Percentiles rank a stretch among this genome's conserved stretches.
phyloP scores from a whole-genome alignment of 1,140 invertebrate genomes.

The Euura lappo region DNA sequence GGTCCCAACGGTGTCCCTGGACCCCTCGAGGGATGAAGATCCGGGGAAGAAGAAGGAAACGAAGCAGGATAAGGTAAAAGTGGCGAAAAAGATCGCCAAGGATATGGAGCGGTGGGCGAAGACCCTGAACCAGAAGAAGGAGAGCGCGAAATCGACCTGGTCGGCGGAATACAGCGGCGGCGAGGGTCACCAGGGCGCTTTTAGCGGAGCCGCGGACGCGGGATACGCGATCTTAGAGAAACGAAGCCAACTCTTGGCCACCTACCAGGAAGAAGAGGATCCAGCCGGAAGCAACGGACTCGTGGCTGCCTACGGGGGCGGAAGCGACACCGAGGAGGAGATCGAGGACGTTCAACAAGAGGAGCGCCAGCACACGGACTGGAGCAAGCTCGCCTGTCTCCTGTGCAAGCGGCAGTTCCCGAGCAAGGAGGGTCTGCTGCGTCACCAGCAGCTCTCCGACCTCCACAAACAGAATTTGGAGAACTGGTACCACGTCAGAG shows the following conservation, averaged over 20 bases:
- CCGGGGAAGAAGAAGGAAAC: slow-evolving; percentile 63
- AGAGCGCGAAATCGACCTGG: slow-evolving; percentile 74
- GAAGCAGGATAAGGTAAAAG: slow-evolving; percentile 92
- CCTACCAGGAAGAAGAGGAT: slow-evolving; percentile 56
- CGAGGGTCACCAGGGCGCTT: slow-evolving; percentile 52
- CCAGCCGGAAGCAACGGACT: slow-evolving; percentile 58
- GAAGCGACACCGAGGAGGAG: slow-evolving; percentile 72
- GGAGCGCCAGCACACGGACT: slow-evolving; percentile 77
- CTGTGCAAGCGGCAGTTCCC: slow-evolving; percentile 96
- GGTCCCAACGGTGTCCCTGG: slow-evolving; percentile 57
- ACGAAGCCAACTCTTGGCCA: slow-evolving; percentile 52
- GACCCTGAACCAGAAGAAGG: slow-evolving; percentile 96
- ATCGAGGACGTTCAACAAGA: slow-evolving; percentile 66
- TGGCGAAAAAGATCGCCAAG: slow-evolving; percentile 97
- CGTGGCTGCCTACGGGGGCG: slow-evolving; percentile 80
- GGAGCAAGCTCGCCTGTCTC: slow-evolving; percentile 89
- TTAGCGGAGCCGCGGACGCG: slow-evolving; percentile 83
- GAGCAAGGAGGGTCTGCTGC: slow-evolving; percentile 84
- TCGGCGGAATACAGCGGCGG: slow-evolving; percentile 61
- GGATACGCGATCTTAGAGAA: slow-evolving; percentile 88
- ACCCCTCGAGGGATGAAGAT: slow-evolving; percentile 50
- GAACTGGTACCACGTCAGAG: slow-evolving; percentile 65
- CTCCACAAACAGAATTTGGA: slow-evolving; percentile 94
- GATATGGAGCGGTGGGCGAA: slow-evolving; percentile 90
- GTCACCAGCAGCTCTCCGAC: slow-evolving; percentile 93